Evolutionary conservation across 2,113 vertebrate species (phyloP).

Genomic region (Notarius quadriscutis): DNA sequence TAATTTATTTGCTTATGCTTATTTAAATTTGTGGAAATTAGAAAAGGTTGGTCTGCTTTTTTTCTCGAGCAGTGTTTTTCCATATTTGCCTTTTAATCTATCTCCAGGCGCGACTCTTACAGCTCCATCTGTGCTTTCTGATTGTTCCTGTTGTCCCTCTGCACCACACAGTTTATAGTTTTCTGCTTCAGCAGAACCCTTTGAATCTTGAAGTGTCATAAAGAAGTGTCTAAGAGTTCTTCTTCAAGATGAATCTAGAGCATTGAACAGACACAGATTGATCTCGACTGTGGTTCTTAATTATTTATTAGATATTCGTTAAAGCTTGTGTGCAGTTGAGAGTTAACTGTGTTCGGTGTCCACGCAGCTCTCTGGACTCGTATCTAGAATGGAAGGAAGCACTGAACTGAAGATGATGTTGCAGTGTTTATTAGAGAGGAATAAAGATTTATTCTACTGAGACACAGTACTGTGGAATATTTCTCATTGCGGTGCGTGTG

Average conservation of each 20-base stretch:
- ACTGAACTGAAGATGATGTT: not conserved
- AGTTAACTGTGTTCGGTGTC: not conserved
- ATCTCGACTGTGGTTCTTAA: not conserved
- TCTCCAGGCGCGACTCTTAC: no score
- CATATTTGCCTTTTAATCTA: no score
- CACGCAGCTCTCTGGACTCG: not conserved
- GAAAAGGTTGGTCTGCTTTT: not conserved
- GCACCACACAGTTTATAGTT: no score
- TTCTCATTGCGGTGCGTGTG: not conserved
- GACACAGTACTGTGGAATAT: not conserved
- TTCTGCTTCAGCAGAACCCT: no score
- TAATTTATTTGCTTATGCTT: no score
- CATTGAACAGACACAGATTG: not conserved
- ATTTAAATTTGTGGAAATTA: not conserved
- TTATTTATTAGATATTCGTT: not conserved
- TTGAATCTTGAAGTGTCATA: no score
- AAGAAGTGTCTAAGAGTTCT: no score
- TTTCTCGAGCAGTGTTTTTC: not conserved
- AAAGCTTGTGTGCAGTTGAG: no score
- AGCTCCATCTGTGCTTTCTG: no score
- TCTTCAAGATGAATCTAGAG: not conserved
- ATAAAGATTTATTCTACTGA: not conserved
- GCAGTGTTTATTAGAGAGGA: not conserved
- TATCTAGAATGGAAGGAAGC: not conserved
- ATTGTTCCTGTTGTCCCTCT: no score